phyloP scores from a whole-genome alignment of 2,113 vertebrate species.

The Hippocampus barbouri region DNA sequence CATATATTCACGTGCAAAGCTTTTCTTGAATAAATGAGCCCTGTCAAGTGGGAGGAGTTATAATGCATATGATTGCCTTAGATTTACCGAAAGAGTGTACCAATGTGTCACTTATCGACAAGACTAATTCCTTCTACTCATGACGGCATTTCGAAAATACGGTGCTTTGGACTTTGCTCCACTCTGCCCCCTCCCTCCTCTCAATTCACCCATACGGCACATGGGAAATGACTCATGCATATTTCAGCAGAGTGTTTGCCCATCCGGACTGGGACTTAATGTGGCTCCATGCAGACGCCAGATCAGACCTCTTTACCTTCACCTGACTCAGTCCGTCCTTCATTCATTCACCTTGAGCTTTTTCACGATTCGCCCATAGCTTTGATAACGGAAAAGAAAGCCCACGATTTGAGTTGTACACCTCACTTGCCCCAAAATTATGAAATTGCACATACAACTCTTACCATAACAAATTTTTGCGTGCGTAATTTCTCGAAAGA shows the following conservation, averaged over 20 bases:
- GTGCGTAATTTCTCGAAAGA: too few relatives aligned
- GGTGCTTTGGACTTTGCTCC: slow-evolving; percentile 19
- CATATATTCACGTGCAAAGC: too few relatives aligned
- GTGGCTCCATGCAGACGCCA: slow-evolving; percentile 57
- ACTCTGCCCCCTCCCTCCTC: slow-evolving; percentile 1
- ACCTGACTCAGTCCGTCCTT: slow-evolving; percentile 26
- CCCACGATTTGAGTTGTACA: background rate
- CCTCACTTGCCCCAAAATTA: background rate
- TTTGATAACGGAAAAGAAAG: slow-evolving; percentile 16
- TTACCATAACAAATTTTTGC: too few relatives aligned
- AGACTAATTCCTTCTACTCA: slow-evolving; percentile 24
- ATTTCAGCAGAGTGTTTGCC: slow-evolving; percentile 65
- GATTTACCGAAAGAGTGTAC: too few relatives aligned
- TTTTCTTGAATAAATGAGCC: background rate
- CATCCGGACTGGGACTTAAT: slow-evolving; percentile 58
- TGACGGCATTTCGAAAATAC: slow-evolving; percentile 69
- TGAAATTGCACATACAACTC: too few relatives aligned
- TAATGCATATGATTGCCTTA: background rate
- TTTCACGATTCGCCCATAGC: slow-evolving; percentile 26
- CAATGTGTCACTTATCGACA: background rate
- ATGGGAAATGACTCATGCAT: slow-evolving; percentile 68
- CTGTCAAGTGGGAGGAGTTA: background rate
- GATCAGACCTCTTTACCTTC: slow-evolving; percentile 43
- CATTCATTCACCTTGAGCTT: slow-evolving; percentile 24
- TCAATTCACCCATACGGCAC: slow-evolving; percentile 14